phyloP scores from a whole-genome alignment of 2,113 vertebrate genomes.

The Thamnaconus septentrionalis region DNA sequence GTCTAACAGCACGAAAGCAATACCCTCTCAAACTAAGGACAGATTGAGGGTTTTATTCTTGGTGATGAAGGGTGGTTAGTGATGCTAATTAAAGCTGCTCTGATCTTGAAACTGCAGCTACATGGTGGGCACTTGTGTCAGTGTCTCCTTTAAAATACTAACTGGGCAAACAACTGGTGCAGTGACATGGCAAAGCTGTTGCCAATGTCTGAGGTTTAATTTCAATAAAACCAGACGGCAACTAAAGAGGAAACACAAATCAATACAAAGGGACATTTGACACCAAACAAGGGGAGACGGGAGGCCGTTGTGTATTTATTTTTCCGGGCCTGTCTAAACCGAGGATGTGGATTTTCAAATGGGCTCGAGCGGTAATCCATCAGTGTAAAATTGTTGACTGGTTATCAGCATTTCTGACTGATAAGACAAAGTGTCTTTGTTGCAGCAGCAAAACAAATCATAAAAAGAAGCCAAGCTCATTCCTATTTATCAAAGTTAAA shows the following conservation, averaged over 20 bases:
- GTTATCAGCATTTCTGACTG: background rate
- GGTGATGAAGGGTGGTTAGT: too few species aligned
- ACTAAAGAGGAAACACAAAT: too few species aligned
- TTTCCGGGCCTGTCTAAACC: too few species aligned
- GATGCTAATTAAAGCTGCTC: constrained; percentile 4
- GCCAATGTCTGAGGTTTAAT: constrained; percentile 33
- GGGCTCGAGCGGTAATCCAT: too few species aligned
- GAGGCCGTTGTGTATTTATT: too few species aligned
- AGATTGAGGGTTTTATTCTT: too few species aligned
- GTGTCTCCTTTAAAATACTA: constrained; percentile 15
- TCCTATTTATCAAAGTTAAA: too few species aligned
- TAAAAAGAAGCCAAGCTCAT: background rate
- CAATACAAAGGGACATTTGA: too few species aligned
- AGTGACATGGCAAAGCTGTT: constrained; percentile 14
- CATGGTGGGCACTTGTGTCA: constrained; percentile 20
- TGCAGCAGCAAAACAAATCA: constrained; percentile 8
- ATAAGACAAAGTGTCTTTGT: constrained; percentile 9
- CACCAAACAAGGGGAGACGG: too few species aligned
- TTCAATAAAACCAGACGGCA: background rate
- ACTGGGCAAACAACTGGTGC: constrained; percentile 14
- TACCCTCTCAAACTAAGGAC: background rate
- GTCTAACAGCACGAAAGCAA: constrained; percentile 22
- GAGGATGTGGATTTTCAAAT: too few species aligned
- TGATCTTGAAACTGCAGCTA: constrained; percentile 19
- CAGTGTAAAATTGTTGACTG: too few species aligned